A percentile compares a stretch with the other conserved stretches of the same genome.
Conservation (phyloP, 2,113 vertebrate genomes). For the Brachyhypopomus gauderio region DNA sequence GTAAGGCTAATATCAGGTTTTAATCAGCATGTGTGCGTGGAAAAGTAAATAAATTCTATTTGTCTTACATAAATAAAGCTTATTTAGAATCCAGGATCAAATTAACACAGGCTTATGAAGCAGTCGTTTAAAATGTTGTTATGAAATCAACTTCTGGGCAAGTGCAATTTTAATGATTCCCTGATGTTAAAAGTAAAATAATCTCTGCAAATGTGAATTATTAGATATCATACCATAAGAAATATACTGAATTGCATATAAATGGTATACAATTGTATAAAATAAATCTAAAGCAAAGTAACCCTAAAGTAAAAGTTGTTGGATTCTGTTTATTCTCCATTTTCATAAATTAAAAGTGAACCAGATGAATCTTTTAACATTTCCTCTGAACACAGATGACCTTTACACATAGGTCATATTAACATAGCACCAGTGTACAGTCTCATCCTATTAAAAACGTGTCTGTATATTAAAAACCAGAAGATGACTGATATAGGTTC, state of each 20-base stretch:
- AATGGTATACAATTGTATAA: not conserved
- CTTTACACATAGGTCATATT: conserved; percentile 21
- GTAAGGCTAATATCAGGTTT: not conserved
- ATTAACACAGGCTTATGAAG: not conserved
- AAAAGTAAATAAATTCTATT: not conserved
- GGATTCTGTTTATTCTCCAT: not conserved
- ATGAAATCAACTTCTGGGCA: not conserved
- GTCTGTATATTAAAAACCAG: not conserved
- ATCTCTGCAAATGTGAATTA: not conserved
- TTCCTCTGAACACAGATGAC: conserved; percentile 7
- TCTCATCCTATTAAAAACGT: not conserved
- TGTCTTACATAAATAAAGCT: not conserved
- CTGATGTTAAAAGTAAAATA: too few relatives aligned
- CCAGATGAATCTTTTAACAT: conserved; percentile 18
- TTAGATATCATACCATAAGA: not conserved
- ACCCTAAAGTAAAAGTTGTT: not conserved
- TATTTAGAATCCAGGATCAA: not conserved
- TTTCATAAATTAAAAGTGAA: conserved; percentile 8
- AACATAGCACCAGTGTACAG: conserved; percentile 1
- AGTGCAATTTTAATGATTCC: not conserved
- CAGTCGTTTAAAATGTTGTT: not conserved
- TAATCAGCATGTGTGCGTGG: not conserved
- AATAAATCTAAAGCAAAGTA: not conserved
- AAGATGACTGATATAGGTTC: not conserved
- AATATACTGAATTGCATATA: not conserved